phyloP scores from a whole-genome alignment of 1,140 invertebrate genomes.

The Phenacoccus solenopsis region DNA sequence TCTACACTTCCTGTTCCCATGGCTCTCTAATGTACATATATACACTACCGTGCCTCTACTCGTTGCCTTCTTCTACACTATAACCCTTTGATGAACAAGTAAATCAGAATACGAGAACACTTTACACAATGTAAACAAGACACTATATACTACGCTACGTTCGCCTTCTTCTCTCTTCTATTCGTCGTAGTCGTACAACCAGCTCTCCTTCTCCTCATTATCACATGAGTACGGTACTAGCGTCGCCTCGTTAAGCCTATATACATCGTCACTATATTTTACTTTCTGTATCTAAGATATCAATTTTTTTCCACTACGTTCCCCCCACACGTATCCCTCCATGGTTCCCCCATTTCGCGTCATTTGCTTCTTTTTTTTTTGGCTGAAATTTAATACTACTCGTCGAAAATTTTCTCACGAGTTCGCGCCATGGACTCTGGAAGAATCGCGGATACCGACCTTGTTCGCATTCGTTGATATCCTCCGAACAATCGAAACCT shows the following conservation, averaged over 20 bases:
- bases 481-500: constrained; percentile 79
- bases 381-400: background rate
- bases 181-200: no score
- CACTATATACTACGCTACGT: constrained; percentile 9
- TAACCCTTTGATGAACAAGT: constrained; percentile 8
- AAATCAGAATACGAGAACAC: constrained; percentile 13
- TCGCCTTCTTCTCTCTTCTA: no score
- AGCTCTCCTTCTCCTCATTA: background rate
- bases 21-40: constrained; percentile 12
- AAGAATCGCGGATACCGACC: constrained; percentile 47
- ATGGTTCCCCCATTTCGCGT: no score
- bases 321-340: no score
- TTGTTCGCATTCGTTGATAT: constrained; percentile 91
- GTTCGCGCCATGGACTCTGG: no score
- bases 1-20: constrained; percentile 16
- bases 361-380: no score
- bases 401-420: background rate
- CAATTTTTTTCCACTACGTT: background rate
- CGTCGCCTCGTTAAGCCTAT: constrained; percentile 9
- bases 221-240: no score
- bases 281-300: background rate
- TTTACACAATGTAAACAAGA: constrained; percentile 18
- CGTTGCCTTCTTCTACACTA: background rate
- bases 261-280: no score
- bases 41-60: background rate